A percentile compares a stretch with the other conserved stretches of the same genome.
Conservation (phyloP, 2,113 vertebrate genomes). For the Sturnira hondurensis region DNA sequence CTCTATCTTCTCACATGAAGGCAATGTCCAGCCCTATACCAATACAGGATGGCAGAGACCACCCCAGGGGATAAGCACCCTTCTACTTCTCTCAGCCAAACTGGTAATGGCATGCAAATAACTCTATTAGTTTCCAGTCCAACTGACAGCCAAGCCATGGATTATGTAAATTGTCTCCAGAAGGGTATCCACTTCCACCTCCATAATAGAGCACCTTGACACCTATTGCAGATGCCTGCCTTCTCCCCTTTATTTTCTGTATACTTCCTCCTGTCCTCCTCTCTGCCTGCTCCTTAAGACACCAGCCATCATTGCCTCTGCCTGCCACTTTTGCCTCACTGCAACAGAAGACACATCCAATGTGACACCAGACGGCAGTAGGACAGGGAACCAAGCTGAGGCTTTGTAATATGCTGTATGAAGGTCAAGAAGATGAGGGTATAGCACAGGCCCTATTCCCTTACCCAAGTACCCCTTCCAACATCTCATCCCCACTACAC, state of each 20-base stretch:
- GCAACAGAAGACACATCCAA: constrained; percentile 59
- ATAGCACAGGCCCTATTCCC: too few species aligned
- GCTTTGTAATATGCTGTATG: not conserved
- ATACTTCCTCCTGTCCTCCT: not conserved
- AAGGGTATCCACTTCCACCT: not conserved
- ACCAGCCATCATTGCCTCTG: constrained; percentile 22
- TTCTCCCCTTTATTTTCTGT: not conserved
- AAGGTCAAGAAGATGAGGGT: not conserved
- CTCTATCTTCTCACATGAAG: not conserved
- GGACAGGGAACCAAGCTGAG: constrained; percentile 66
- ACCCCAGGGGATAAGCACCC: constrained; percentile 46
- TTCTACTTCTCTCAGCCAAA: constrained; percentile 31
- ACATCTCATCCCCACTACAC: not conserved
- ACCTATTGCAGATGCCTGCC: not conserved
- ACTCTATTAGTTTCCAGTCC: not conserved
- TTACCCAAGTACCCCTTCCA: not conserved
- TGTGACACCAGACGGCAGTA: constrained; percentile 61
- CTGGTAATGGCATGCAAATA: not conserved
- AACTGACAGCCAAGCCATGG: not conserved
- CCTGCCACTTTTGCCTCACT: not conserved
- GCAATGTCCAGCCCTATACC: not conserved
- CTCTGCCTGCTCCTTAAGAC: not conserved
- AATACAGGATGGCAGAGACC: constrained; percentile 22
- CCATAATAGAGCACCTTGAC: not conserved
- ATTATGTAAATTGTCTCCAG: not conserved